phyloP scores from a whole-genome alignment of 2,888 invertebrate genomes.

The Iselma pallidipennis region DNA sequence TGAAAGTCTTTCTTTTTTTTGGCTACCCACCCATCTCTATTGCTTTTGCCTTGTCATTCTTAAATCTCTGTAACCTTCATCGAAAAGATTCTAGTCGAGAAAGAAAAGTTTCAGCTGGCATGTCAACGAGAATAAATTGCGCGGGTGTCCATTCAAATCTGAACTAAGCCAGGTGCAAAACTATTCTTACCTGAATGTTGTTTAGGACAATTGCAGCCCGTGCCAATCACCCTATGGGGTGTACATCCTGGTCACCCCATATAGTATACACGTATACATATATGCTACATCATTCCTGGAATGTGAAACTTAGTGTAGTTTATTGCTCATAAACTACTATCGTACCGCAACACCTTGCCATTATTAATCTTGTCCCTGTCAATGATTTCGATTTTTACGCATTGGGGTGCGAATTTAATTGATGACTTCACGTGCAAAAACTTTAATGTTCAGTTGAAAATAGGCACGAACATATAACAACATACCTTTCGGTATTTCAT shows the following conservation, averaged over 20 bases:
- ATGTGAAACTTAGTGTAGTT: constrained; percentile 4
- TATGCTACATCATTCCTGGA: constrained; percentile 8
- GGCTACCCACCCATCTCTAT: no score
- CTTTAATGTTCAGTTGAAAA: neutral
- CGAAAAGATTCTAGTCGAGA: neutral
- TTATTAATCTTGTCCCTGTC: constrained; percentile 15
- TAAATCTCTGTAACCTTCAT: constrained; percentile 2
- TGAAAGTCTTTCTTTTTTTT: neutral
- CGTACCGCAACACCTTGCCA: constrained; percentile 6
- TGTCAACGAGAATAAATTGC: constrained; percentile 23
- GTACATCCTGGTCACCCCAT: constrained; percentile 10
- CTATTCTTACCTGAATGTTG: constrained; percentile 18
- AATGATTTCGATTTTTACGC: constrained; percentile 12
- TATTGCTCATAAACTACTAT: neutral
- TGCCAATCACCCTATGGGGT: constrained; percentile 26
- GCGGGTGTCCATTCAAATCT: constrained; percentile 15
- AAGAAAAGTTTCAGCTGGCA: constrained; percentile 17
- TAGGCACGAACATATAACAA: neutral
- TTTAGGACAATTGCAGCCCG: constrained; percentile 28
- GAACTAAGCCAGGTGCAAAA: constrained; percentile 2
- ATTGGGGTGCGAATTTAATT: constrained; percentile 8
- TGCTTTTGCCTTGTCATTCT: neutral
- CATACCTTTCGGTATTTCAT: neutral
- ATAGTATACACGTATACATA: constrained; percentile 11
- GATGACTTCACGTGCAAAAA: constrained; percentile 3